Conservation (phyloP, 2,888 invertebrate species). For the Pachydiplax longipennis region DNA sequence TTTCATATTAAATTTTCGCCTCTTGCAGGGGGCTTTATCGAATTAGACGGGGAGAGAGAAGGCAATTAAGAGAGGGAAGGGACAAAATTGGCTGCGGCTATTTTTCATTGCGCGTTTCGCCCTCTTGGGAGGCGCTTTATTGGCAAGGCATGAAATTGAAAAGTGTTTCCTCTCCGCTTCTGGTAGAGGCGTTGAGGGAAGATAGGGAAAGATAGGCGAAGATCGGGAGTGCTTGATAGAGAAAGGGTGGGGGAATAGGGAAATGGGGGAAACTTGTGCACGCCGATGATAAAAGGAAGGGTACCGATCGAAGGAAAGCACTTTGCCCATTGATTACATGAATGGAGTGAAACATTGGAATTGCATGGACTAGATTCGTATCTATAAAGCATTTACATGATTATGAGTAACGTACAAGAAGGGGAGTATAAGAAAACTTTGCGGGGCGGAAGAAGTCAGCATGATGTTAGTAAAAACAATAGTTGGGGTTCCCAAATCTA, state of each 20-base stretch:
- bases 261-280: not conserved
- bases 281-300: too few relatives aligned
- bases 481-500: too few relatives aligned
- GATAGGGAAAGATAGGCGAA: not conserved
- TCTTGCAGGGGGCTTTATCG: not conserved
- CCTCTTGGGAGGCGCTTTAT: not conserved
- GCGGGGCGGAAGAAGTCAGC: too few relatives aligned
- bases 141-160: slow-evolving; percentile 26
- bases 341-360: too few relatives aligned
- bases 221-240: not conserved
- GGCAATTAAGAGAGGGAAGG: not conserved
- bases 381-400: too few relatives aligned
- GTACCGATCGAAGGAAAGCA: too few relatives aligned
- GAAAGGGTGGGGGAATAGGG: not conserved
- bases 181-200: not conserved
- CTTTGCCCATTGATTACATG: too few relatives aligned
- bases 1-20: slow-evolving; percentile 31
- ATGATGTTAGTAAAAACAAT: too few relatives aligned
- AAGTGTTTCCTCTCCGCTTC: not conserved
- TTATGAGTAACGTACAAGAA: too few relatives aligned
- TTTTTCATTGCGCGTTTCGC: not conserved
- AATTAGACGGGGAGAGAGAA: not conserved
- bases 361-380: too few relatives aligned
- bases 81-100: not conserved
- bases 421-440: too few relatives aligned